phyloP scores from a whole-genome alignment of 1,140 invertebrate genomes.

The Hyles euphorbiae region DNA sequence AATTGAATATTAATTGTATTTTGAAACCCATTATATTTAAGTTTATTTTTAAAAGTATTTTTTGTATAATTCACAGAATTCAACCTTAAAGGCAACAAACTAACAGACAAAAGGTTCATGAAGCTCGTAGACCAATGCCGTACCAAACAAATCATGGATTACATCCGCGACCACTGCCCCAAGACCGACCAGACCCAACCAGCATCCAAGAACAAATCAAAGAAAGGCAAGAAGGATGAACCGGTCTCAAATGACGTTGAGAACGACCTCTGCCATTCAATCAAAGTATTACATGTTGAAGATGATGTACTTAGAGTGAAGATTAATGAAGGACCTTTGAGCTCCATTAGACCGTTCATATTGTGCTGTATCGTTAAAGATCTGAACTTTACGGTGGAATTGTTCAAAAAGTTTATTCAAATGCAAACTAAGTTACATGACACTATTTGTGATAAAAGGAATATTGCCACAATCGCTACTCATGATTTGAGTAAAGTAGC shows the following conservation, averaged over 20 bases:
- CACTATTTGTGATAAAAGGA: constrained; percentile 85
- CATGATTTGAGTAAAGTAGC: constrained; percentile 83
- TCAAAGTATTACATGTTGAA: constrained; percentile 76
- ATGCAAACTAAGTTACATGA: constrained; percentile 89
- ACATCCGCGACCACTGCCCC: constrained; percentile 79
- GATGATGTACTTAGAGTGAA: constrained; percentile 76
- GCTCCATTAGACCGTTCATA: constrained; percentile 81
- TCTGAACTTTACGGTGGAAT: constrained; percentile 79
- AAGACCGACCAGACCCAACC: constrained; percentile 53
- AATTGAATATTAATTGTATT: no score
- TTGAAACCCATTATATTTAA: neutral
- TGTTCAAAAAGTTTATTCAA: constrained; percentile 87
- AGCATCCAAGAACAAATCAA: constrained; percentile 69
- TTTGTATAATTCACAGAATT: constrained; percentile 72
- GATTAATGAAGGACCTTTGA: constrained; percentile 74
- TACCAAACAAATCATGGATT: constrained; percentile 82
- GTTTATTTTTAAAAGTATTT: neutral
- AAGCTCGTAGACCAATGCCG: constrained; percentile 84
- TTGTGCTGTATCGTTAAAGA: constrained; percentile 83
- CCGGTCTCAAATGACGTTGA: constrained; percentile 37
- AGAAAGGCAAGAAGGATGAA: constrained; percentile 68
- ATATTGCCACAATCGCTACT: constrained; percentile 87
- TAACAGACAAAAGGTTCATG: constrained; percentile 82
- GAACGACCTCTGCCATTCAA: constrained; percentile 47
- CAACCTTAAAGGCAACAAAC: constrained; percentile 82